Evolutionary conservation across 2,113 vertebrate genomes (phyloP).

Genomic region (Notiomystis cincta): DNA sequence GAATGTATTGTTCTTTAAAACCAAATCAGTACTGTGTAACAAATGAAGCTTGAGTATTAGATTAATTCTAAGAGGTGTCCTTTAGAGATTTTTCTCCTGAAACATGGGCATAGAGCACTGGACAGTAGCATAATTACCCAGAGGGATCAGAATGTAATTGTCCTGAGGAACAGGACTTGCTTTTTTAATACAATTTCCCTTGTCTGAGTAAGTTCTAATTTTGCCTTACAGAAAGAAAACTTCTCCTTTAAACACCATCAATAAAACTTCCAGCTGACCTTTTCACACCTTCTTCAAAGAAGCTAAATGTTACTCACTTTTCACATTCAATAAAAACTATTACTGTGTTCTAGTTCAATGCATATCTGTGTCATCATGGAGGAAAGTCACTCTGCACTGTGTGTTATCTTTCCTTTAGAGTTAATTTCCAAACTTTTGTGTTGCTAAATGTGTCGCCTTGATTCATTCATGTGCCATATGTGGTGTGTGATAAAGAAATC

Average conservation of each 20-base stretch:
- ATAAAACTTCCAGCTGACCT: slow-evolving; percentile 33
- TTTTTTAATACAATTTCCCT: not conserved
- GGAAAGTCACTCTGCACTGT: not conserved
- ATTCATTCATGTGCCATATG: not conserved
- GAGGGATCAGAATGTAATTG: not conserved
- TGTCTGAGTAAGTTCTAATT: not conserved
- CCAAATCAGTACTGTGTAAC: not conserved
- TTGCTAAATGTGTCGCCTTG: not conserved
- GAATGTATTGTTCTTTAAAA: not conserved
- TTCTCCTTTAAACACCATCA: not conserved
- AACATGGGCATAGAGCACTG: not conserved
- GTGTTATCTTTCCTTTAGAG: not conserved
- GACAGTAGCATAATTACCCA: not conserved
- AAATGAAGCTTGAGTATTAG: not conserved
- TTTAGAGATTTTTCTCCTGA: not conserved
- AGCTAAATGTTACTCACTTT: slow-evolving; percentile 42
- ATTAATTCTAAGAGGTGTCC: not conserved
- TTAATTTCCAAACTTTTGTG: not conserved
- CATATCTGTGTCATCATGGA: slow-evolving; percentile 4
- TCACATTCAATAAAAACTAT: slow-evolving; percentile 55
- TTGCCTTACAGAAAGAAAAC: not conserved
- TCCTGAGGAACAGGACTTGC: not conserved
- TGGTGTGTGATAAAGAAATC: not conserved
- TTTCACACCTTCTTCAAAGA: slow-evolving; percentile 8
- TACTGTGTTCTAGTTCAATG: slow-evolving; percentile 43